Conservation (phyloP, 2,113 vertebrate species). For the Strix aluco region DNA sequence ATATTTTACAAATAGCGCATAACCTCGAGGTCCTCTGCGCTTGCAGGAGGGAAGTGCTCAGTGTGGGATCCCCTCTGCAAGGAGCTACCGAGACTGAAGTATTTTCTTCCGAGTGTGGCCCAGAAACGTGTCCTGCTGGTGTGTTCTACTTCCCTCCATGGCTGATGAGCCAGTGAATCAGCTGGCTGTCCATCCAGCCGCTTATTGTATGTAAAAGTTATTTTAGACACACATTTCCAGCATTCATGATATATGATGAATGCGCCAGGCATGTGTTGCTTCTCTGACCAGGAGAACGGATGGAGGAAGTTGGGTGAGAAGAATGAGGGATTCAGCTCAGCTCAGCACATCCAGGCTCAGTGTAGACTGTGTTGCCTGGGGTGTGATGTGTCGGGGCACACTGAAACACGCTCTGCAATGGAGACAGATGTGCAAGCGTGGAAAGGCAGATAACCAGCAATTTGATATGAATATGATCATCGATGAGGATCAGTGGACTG, state of each 20-base stretch:
- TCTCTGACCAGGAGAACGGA: background rate
- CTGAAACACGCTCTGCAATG: background rate
- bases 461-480: background rate
- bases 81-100: background rate
- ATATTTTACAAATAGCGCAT: background rate
- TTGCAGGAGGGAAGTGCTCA: background rate
- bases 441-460: background rate
- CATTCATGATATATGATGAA: background rate
- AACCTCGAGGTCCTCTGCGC: background rate
- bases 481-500: background rate
- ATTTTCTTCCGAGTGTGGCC: background rate
- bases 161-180: background rate
- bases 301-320: background rate
- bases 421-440: background rate
- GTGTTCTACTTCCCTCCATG: background rate
- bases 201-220: background rate
- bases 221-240: background rate
- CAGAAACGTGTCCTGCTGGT: background rate
- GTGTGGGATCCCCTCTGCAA: background rate
- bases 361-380: background rate
- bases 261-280: rapidly evolving
- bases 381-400: background rate
- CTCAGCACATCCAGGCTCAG: background rate
- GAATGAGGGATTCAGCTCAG: background rate
- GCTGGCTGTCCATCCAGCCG: background rate